Evolutionary conservation across 2,113 vertebrate species (phyloP), one percentile per base, ranked within the genome.

Genomic region (Abramis brama): DNA sequence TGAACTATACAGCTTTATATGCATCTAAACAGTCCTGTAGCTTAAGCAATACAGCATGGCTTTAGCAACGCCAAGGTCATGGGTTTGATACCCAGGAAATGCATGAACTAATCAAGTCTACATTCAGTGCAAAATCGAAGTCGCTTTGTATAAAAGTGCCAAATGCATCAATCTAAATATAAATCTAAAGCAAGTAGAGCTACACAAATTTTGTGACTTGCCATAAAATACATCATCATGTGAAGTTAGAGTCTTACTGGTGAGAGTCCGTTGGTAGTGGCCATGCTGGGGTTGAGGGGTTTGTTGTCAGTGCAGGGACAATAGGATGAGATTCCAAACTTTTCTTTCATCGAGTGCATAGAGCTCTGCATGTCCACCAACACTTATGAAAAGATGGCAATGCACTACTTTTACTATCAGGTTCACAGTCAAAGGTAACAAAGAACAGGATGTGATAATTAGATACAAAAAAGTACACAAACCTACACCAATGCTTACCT

Each of bases 331-430:
- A 96, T 96, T 86, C 94, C 95, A 73, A 94, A 95, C 90, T 94
- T 96, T 90, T 96, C 95, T 92, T 94, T 95, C 86, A 96, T 93
- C 57, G 45, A 91, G 88, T 97, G 96, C 95, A 97, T 93, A 79
- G 93, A 92, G 88, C 94, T 95, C 84, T 96, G 91, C 89, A 97
- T 95, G 91, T 96, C 96, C 60, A 94, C 95, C 91, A 97, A 89
- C 89, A 96, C 96, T 97, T 78, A 7, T 89, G 92, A 57, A 92
- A 76, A 94, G 11, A 83, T 85, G 88, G 5, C 87, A 76, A 25
- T 76, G 84, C 82, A 85, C 91, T 89, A 74, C 80, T 36, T n/a
- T 47, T 84, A 62, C 45, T 57, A 60, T 57, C 36, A 76, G 17
- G 8, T 52, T 73, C 12, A n/a, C 30, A 60, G 30, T 43, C 62